These are phyloP conservation scores for Dicerorhinus sumatrensis DNA, from an alignment of 2,113 vertebrate species.

Conservation along the genomic window DNA sequence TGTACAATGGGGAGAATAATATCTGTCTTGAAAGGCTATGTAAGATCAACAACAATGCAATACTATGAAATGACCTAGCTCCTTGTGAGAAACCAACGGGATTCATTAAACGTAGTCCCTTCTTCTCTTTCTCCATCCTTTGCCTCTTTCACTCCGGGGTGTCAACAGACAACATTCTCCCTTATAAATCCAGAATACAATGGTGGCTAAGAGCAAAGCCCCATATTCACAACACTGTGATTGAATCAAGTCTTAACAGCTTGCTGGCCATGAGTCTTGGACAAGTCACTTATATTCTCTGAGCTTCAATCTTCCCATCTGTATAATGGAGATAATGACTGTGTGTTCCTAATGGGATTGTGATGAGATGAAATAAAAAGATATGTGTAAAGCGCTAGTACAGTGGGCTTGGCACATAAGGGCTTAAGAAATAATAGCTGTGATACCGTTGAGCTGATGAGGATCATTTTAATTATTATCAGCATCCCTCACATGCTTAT, in stretches of 20 bases:
- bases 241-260: not conserved
- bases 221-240: not conserved
- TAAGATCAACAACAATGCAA: not conserved
- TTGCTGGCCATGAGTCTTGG: not conserved
- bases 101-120: not conserved
- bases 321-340: not conserved
- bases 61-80: not conserved
- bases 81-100: not conserved
- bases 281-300: not conserved
- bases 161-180: not conserved
- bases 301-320: conserved; percentile 27
- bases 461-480: not conserved
- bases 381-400: not conserved
- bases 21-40: not conserved
- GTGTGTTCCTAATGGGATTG: not conserved
- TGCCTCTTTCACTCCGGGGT: not conserved
- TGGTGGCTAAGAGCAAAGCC: not conserved
- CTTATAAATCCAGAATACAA: not conserved
- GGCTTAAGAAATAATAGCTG: not conserved
- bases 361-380: not conserved
- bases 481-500: not conserved
- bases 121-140: not conserved
- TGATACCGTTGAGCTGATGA: not conserved
- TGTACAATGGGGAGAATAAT: not conserved
- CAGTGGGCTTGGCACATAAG: not conserved